Evolutionary conservation across 2,113 vertebrate species (phyloP), one percentile per base, ranked within the genome.

Genomic region (Neolamprologus fasciatus): DNA sequence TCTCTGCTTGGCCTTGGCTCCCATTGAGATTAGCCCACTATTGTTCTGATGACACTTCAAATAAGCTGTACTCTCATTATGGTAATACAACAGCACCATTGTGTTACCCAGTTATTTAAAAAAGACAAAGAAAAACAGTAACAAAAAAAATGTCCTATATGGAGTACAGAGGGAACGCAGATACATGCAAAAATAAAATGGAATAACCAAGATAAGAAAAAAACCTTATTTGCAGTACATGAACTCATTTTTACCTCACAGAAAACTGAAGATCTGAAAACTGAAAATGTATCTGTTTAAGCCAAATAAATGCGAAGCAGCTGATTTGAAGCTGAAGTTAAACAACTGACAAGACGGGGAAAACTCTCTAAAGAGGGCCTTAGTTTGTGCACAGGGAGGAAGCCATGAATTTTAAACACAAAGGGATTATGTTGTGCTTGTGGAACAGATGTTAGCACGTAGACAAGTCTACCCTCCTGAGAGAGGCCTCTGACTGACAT

Each of bases 401-500:
- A 86, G 58, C 21, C 19, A 86, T 90, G 88, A 80, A 87, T 89
- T 86, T 85, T 84, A 90, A 83, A 40, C 89, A 88, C 47, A 73
- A 54, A 83, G 53, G 91, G 94, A 93, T 94, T 92, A 93, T 78
- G 79, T 91, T 81, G 76, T 57, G 85, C 80, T 89, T 3, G 28
- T 86, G 73, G 89, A 94, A 86, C 95, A 95, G 94, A 95, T 94
- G 94, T 93, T 95, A 93, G 93, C 92, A 93, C 28, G 78, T 86
- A 86, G 82, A 88, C 73, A 50, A 85, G 80, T 89, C 71, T 85
- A 9, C 50, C 51, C 93, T 94, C 89, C 88, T 61, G 85, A 90
- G 89, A 88, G 84, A 3, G 23, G 81, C 82, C 87, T 82, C 90
- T 90, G 87, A 90, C 87, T 89, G 87, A 87, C 90, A 89, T 83